Conservation (phyloP, 2,797 vertebrate genomes). For the Jordanella pulchra region DNA sequence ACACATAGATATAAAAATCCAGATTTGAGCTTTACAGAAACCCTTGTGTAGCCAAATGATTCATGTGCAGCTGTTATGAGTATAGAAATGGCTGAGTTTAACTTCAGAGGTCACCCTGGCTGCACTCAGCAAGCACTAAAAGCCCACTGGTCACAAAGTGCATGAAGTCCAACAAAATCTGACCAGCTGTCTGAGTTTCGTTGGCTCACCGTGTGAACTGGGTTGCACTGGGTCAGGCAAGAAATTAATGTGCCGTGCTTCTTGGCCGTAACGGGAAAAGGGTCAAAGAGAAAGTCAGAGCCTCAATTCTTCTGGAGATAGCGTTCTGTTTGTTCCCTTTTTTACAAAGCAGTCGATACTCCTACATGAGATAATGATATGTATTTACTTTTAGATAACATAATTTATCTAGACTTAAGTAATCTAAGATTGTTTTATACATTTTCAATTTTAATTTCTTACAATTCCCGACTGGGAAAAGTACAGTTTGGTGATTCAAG, state of each 20-base stretch:
- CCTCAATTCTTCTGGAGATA: neutral
- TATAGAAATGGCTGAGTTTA: slow-evolving; percentile 42
- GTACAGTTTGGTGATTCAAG: neutral
- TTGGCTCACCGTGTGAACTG: slow-evolving; percentile 39
- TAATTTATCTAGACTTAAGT: neutral
- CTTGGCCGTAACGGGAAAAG: slow-evolving; percentile 4
- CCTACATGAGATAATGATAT: neutral
- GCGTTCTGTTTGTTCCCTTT: neutral
- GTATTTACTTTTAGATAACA: neutral
- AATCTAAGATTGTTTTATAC: neutral
- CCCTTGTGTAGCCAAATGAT: slow-evolving; percentile 48
- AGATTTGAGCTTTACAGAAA: slow-evolving; percentile 30
- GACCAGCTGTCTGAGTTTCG: slow-evolving; percentile 53
- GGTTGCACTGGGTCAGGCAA: slow-evolving; percentile 27
- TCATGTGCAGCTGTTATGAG: slow-evolving; percentile 54
- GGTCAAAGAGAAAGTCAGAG: slow-evolving; percentile 1
- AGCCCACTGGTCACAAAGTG: slow-evolving; percentile 53
- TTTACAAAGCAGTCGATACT: neutral
- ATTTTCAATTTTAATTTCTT: neutral
- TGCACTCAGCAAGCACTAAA: slow-evolving; percentile 34
- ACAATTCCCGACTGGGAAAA: neutral
- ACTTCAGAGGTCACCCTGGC: slow-evolving; percentile 54
- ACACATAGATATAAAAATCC: neutral
- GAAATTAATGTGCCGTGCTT: slow-evolving; percentile 9
- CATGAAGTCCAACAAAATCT: slow-evolving; percentile 52